Conservation (phyloP, 2,113 vertebrate species). For the Nesospiza acunhae region DNA sequence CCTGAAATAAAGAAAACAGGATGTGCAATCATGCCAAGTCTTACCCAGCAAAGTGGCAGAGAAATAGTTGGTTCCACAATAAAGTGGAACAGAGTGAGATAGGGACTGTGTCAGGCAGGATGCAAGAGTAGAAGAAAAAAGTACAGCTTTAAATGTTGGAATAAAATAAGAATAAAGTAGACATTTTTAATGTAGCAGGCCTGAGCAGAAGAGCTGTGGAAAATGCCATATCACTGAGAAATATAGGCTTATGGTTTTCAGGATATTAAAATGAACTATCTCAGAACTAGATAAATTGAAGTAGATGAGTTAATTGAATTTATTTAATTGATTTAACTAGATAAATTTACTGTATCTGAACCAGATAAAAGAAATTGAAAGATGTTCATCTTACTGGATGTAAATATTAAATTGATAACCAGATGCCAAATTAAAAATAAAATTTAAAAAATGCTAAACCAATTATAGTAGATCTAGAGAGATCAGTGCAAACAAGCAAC, state of each 20-base stretch:
- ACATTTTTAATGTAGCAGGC: neutral
- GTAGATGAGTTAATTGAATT: neutral
- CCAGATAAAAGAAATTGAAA: neutral
- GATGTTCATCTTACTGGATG: neutral
- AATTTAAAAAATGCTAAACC: neutral
- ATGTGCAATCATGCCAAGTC: accelerated
- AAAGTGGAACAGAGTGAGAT: neutral
- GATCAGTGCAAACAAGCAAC: neutral
- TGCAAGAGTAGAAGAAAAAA: neutral
- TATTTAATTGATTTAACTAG: neutral
- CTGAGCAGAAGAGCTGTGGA: neutral
- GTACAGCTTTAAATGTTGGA: neutral
- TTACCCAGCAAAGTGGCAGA: neutral
- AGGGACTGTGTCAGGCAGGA: neutral
- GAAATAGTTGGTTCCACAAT: neutral
- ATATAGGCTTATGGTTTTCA: neutral
- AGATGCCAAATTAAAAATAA: neutral
- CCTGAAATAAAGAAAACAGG: neutral
- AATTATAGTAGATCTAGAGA: neutral
- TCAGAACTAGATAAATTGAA: neutral
- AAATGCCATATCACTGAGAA: neutral
- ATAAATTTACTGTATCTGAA: neutral
- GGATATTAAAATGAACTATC: neutral
- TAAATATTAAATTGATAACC: neutral
- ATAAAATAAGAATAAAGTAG: neutral